Percentiles rank a stretch among this genome's conserved stretches.
phyloP scores from a whole-genome alignment of 2,113 vertebrate genomes.

The Geococcyx californianus region DNA sequence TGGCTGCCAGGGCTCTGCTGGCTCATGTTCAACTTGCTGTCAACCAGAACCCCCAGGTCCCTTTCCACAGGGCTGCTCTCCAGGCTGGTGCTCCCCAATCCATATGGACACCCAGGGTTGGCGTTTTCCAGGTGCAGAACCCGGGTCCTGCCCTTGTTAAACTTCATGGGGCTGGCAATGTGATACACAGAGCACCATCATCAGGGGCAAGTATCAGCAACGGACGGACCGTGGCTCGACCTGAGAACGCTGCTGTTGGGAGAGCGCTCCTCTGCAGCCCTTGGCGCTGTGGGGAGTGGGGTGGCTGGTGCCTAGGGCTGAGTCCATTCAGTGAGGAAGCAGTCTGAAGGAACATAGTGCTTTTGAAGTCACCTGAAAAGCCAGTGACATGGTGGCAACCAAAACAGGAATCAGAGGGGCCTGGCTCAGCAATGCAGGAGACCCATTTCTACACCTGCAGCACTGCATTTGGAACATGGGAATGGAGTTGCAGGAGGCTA shows the following conservation, averaged over 20 bases:
- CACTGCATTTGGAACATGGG: not conserved
- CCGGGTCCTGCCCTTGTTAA: too few relatives aligned
- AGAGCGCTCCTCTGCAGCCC: not conserved
- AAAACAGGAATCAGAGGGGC: not conserved
- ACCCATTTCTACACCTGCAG: not conserved
- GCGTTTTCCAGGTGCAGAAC: too few relatives aligned
- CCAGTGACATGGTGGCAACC: not conserved
- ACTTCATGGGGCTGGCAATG: rapidly evolving
- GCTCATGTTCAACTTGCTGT: too few relatives aligned
- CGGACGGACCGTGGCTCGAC: rapidly evolving
- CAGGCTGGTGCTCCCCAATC: too few relatives aligned
- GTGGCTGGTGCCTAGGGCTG: not conserved
- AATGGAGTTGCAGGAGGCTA: not conserved
- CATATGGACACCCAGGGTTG: too few relatives aligned
- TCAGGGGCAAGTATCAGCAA: not conserved
- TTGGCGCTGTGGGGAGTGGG: not conserved
- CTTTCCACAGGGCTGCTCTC: too few relatives aligned
- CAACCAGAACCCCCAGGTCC: too few relatives aligned
- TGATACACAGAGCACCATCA: not conserved
- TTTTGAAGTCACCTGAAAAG: not conserved
- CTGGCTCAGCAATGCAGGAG: not conserved
- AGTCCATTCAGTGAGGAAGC: not conserved
- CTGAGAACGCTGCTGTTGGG: rapidly evolving
- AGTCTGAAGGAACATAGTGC: not conserved
- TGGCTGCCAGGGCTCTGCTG: too few relatives aligned